Base-by-base conservation (phyloP, 2,113 vertebrate genomes). In the Thomomys bottae region DNA sequence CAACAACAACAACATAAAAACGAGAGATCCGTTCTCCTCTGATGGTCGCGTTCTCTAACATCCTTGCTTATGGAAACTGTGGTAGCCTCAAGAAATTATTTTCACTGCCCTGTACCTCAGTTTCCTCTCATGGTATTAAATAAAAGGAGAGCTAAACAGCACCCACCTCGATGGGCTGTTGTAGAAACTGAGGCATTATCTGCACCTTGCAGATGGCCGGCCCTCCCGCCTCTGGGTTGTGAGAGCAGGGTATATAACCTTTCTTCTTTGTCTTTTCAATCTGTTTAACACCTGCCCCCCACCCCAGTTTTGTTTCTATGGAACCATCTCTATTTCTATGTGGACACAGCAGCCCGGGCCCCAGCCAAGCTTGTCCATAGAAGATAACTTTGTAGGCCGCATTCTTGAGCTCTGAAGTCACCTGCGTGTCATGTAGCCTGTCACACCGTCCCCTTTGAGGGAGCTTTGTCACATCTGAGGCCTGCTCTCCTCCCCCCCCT, bases 401-500 rank as follows among this genome's bases (percentile, higher is more conserved):
- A 84, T 90, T 94, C 92, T 78, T 68, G 63, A 70, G 84, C 72
- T 84, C 88, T 95, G 90, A 95, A 26, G 86, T 94, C 90, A 94
- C 90, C 88, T 61, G 49, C 63, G 85, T 38, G 73, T 49, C 90
- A 5, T 2, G 14, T 26, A 36, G 73, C 40, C 30, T 63, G 78
- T 70, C 70, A 32, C 40, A 38, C 38, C 21, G n/a, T 21, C 71
- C 66, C 71, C 36, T 71, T 57, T 34, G 26, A 66, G 71, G 92
- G 66, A 54, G 63, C 1, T 30, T 38, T 21, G 42, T 90, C 57
- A 1, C 14, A 38, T 73, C 54, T 34, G 36, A 84, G 70, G 81
- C 54, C 80, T 42, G 9, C 11, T 5, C 49, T 49, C 10, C n/a
- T 14, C n/a, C 38, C 3, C 45, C 40, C 15, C n/a, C 23, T 82